Base-by-base conservation (phyloP, 2,888 invertebrate species). In the Dynastes maya region DNA sequence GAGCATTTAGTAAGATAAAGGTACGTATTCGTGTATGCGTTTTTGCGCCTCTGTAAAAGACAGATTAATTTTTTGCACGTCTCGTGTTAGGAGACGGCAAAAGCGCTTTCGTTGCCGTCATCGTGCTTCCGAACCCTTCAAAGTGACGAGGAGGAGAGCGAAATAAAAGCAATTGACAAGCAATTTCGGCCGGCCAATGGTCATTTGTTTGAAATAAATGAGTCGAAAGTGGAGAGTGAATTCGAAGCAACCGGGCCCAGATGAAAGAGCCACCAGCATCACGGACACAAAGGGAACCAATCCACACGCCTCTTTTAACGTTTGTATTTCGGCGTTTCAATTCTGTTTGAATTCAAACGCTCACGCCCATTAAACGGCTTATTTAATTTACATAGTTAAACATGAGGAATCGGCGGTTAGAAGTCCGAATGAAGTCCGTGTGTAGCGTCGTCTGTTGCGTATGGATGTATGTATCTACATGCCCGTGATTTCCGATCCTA, bases 161-260 rank as follows among this genome's bases (percentile, higher is more conserved):
- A 77, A 81, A 81, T 83, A 82, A 83, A 83, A 84, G 83, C 83
- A 84, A 83, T 84, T 84, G 84, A 84, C 84, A 84, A 83, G 84
- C 83, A 84, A 84, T 84, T 84, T 84, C 81, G 82, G 82, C 83
- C 82, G 83, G 82, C 83, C 83, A 84, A 81, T 83, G 84, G 84
- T 83, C 84, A 83, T 84, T 84, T 84, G 84, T 82, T 82, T 81
- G 78, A 80, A 80, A 81, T 82, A 82, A 82, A 82, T 81, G 82
- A 82, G 82, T 82, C 80, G 82, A 77, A 72, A 72, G 72, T 80
- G 82, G 79, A 80, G 82, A 80, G 82, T 79, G 82, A 81, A 82
- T 82, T 82, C 81, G 82, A 81, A 81, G 82, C 80, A 81, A 81
- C 78, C 79, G 76, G 51, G 72, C 78, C 77, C 81, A 78, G 78